Evolutionary conservation across 2,797 vertebrate genomes (phyloP).

Genomic region (Pelochelys cantorii): DNA sequence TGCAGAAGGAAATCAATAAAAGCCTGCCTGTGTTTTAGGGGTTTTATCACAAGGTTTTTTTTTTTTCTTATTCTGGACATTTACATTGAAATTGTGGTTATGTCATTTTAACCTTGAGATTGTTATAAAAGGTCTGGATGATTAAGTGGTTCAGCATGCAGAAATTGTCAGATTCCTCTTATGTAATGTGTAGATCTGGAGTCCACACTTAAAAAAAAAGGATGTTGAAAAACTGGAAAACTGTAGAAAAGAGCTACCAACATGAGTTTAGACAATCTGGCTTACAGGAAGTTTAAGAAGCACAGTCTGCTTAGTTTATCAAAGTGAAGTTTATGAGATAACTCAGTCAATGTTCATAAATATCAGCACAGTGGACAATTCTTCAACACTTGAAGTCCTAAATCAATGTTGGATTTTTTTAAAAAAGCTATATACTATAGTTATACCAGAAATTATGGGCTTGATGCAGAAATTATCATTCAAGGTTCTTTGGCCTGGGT

Average conservation of each 20-base stretch:
- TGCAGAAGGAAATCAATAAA: slow-evolving; percentile 7
- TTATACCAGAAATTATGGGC: not conserved
- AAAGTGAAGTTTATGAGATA: not conserved
- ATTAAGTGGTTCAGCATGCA: not conserved
- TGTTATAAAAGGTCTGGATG: slow-evolving; percentile 17
- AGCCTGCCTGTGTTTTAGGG: slow-evolving; percentile 14
- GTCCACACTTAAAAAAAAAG: not conserved
- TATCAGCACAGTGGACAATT: not conserved
- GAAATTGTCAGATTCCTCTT: not conserved
- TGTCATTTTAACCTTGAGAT: slow-evolving; percentile 4
- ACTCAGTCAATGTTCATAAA: not conserved
- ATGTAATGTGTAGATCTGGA: not conserved
- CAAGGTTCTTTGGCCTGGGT: not conserved
- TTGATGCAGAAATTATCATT: not conserved
- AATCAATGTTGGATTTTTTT: not conserved
- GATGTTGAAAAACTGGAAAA: not conserved
- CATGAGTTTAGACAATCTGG: not conserved
- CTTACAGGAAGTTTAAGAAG: not conserved
- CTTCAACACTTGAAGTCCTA: not conserved
- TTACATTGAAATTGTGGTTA: slow-evolving; percentile 33
- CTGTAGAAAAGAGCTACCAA: not conserved
- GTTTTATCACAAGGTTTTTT: not conserved
- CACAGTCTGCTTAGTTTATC: not conserved
- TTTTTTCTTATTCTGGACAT: not conserved
- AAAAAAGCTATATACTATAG: not conserved